A percentile compares a stretch with the other conserved stretches of the same genome.
These are phyloP conservation scores for Baronia brevicornis DNA, from an alignment of 2,888 invertebrate species.

Conservation along the genomic window DNA sequence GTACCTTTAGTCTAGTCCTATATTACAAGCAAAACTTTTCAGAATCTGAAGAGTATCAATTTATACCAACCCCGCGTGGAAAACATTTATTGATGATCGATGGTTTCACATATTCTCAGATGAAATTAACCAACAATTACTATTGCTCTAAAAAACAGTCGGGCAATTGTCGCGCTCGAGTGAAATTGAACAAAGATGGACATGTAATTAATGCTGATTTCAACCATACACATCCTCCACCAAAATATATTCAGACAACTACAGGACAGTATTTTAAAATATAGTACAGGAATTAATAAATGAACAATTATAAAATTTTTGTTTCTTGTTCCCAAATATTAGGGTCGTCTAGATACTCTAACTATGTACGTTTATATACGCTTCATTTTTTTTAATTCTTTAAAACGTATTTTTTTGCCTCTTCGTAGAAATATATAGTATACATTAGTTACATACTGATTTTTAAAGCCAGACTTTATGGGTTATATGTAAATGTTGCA, in stretches of 20 bases:
- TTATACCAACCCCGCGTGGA: conserved; percentile 28
- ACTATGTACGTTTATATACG: too few species aligned
- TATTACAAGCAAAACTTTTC: conserved; percentile 7
- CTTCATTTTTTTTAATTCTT: too few species aligned
- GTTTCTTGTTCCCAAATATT: background rate
- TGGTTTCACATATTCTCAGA: conserved; percentile 29
- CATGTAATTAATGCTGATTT: conserved; percentile 19
- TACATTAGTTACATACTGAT: too few species aligned
- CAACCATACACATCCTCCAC: conserved; percentile 16
- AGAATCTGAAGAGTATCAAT: conserved; percentile 21
- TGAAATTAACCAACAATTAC: conserved; percentile 22
- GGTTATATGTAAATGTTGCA: too few species aligned
- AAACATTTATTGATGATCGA: conserved; percentile 26
- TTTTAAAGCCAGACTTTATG: too few species aligned
- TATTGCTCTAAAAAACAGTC: conserved; percentile 32
- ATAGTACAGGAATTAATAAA: conserved; percentile 4
- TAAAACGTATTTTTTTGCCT: too few species aligned
- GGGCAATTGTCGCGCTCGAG: conserved; percentile 24
- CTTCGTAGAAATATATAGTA: too few species aligned
- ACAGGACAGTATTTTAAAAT: conserved; percentile 18
- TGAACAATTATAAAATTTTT: background rate
- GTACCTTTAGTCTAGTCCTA: background rate
- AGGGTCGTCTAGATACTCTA: background rate
- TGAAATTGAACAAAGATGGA: conserved; percentile 22
- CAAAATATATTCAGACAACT: conserved; percentile 14